Evolutionary conservation across 2,113 vertebrate species (phyloP), one percentile per base, ranked within the genome.

Genomic region (Mus spicilegus): DNA sequence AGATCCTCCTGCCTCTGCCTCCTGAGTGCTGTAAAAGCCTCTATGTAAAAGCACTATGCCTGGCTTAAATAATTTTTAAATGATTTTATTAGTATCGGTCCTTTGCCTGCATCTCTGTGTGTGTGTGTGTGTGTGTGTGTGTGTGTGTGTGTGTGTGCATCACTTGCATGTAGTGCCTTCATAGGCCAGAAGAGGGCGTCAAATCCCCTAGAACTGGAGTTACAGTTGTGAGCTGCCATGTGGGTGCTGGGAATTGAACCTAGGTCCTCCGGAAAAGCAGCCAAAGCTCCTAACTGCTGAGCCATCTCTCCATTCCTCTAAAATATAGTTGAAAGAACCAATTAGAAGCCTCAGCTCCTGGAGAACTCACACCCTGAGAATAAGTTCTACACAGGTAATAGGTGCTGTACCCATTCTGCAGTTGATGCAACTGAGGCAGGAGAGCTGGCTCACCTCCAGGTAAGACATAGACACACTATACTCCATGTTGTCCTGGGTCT

Each of bases 381-480:
- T 70, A 49, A 51, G 20, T 54, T 54, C 36, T 58, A 2, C 51
- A 61, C 1, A 10, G 30, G 70, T 26, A 6, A 28, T 42, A 1
- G 3, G n/a, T 42, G 72, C 33, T 58, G 42, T 1, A 3, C 63
- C 58, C 26, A 14, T 69, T 76, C 10, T 12, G 24, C 33, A 49
- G 87, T 4, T 13, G 10, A 16, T 56, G 73, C 58, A 11, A 24
- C 4, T 0, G 51, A 88, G 87, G 70, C 13, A n/a, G 13, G 20
- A 0, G 7, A 73, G 63, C n/a, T 10, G 61, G n/a, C 93, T 98
- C 96, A 99, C 98, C 98, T 99, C 98, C 1, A 99, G 94, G 94
- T 98, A 98, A 7, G 98, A 99, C 98, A 98, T 97, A 76, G 98
- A 98, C 86, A 99, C 98, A 0, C 89, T 92, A 90, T 96, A 98